Percentiles rank a stretch among this genome's conserved stretches.
Conservation (phyloP, 2,797 vertebrate genomes). For the Tamandua tetradactyla region DNA sequence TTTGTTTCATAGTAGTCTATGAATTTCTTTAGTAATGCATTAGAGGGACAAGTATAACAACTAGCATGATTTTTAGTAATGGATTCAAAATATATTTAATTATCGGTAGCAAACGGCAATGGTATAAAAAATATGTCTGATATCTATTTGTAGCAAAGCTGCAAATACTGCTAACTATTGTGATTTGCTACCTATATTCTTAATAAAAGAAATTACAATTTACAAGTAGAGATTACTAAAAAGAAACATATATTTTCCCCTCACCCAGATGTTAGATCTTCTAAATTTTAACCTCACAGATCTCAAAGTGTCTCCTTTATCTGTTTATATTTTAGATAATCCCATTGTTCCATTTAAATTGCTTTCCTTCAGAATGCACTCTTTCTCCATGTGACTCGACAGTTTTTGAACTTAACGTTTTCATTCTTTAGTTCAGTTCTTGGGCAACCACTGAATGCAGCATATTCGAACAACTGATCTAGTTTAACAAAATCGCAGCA, state of each 20-base stretch:
- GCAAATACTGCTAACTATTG: neutral
- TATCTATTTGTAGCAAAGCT: neutral
- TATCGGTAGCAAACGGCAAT: neutral
- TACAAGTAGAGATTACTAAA: neutral
- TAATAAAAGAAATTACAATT: neutral
- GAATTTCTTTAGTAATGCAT: neutral
- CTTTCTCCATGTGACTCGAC: neutral
- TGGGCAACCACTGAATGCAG: neutral
- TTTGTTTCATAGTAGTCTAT: neutral
- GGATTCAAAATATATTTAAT: neutral
- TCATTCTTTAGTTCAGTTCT: conserved; percentile 6
- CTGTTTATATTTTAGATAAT: neutral
- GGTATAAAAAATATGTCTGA: neutral
- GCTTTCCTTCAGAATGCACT: neutral
- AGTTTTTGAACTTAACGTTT: neutral
- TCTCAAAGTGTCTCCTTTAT: neutral
- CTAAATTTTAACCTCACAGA: neutral
- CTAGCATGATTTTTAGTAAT: neutral
- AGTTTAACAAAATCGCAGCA: conserved; percentile 39
- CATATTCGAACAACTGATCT: conserved; percentile 22
- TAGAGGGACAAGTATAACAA: neutral
- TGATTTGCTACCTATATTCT: neutral
- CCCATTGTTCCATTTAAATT: neutral
- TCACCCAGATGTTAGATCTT: neutral
- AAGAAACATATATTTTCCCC: neutral